These are phyloP conservation scores for Dasyurus viverrinus DNA, from an alignment of 2,113 vertebrate species.

Conservation along the genomic window DNA sequence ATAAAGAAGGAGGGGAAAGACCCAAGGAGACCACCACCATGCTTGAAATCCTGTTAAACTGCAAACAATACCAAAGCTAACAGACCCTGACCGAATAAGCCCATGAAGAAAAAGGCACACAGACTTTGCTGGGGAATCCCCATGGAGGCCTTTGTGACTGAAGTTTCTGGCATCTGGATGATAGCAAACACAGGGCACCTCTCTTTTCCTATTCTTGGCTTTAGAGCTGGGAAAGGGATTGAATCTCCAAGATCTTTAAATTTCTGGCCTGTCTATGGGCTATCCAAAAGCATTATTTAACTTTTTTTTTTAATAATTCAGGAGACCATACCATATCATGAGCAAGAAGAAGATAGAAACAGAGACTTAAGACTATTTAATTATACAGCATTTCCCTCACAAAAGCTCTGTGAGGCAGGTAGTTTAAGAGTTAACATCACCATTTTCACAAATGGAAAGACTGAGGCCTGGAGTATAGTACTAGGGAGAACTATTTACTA, in stretches of 20 bases:
- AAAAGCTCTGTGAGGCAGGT: background rate
- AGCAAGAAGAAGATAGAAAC: background rate
- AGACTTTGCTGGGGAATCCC: slow-evolving; percentile 53
- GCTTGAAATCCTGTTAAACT: slow-evolving; percentile 83
- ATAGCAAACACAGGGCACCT: slow-evolving; percentile 9
- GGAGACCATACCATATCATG: background rate
- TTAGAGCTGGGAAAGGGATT: background rate
- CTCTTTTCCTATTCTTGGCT: slow-evolving; percentile 33
- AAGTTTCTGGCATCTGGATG: background rate
- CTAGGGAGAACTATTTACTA: background rate
- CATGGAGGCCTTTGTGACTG: background rate
- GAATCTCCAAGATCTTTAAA: background rate
- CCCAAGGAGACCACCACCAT: slow-evolving; percentile 78
- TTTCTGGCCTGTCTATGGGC: background rate
- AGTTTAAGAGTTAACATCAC: background rate
- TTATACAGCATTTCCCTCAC: background rate
- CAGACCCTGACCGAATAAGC: slow-evolving; percentile 78
- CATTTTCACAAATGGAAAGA: background rate
- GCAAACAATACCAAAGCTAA: slow-evolving; percentile 81
- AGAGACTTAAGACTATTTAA: background rate
- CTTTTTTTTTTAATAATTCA: background rate
- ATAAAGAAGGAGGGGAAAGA: slow-evolving; percentile 64
- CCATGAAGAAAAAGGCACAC: slow-evolving; percentile 51
- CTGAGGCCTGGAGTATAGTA: background rate
- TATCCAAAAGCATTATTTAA: background rate